Base-by-base conservation (phyloP, 2,113 vertebrate species). In the Tiliqua scincoides region DNA sequence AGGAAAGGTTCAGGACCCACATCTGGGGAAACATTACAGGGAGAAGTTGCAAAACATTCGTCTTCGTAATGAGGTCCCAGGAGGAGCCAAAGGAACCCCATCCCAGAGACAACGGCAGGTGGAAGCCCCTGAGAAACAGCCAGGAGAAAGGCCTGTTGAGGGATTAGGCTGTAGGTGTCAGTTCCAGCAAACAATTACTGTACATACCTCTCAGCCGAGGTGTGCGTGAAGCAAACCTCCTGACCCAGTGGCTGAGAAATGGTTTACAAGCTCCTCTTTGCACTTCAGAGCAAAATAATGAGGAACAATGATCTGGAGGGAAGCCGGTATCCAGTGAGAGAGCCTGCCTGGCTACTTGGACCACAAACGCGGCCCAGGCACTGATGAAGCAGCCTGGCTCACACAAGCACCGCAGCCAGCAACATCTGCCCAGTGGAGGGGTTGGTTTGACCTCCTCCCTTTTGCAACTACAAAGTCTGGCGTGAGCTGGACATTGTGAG, bases 21-120 rank as follows among this genome's bases (percentile, higher is more conserved):
- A 81, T 81, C 79, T 81, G 79, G 79, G 63, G 30, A 32, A 52
- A 81, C 40, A 21, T 68, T 81, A 40, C 63, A 68, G 30, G 78
- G 63, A 81, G 63, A 30, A 30, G 43, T 2, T 21, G 43, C 63
- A 81, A n/a, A 32, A 25, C 63, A 67, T 68, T 25, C 20, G n/a
- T 81, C 63, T 81, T 68, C 40, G 4, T 81, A 81, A 81, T 81
- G 79, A 81, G 79, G 17, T 81, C 79, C 43, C 79, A 11, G 25
- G 62, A 48, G 63, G 43, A 43, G 2, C 7, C 3, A 17, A 0
- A 43, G 79, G 79, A 52, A 63, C 63, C 79, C 79, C 30, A n/a
- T 32, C 40, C 5, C 35, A 2, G 61, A 79, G 78, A 43, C 78
- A 67, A n/a, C 10, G 20, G 79, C 40, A 27, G 21, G 62, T 10